phyloP scores from a whole-genome alignment of 1,140 invertebrate genomes.

The Yoshiicerus persimilis region DNA sequence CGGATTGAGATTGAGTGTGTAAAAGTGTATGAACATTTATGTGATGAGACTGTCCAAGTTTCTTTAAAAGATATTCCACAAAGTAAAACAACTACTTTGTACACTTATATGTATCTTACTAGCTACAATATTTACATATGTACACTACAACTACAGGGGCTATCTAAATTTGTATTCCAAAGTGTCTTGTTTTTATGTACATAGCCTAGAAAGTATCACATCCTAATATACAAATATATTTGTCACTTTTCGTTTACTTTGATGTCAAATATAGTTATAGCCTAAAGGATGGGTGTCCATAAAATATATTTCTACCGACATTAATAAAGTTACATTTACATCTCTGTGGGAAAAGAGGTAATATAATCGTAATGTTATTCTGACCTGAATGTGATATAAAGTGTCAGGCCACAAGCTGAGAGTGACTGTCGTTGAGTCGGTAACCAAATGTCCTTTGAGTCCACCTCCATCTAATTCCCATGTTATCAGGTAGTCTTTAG shows the following conservation, averaged over 20 bases:
- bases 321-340: no score
- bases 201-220: background rate
- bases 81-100: background rate
- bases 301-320: no score
- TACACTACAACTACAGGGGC: background rate
- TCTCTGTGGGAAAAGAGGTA: background rate
- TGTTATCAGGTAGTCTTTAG: slow-evolving; percentile 69
- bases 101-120: background rate
- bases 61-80: background rate
- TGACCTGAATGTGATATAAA: slow-evolving; percentile 74
- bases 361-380: background rate
- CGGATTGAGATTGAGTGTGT: slow-evolving; percentile 19
- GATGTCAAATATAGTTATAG: background rate
- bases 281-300: no score
- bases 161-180: background rate
- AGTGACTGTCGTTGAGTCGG: slow-evolving; percentile 73
- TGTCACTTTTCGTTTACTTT: background rate
- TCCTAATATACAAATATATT: background rate
- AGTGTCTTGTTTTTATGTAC: background rate
- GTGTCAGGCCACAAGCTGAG: slow-evolving; percentile 77
- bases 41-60: slow-evolving; percentile 4
- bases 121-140: background rate
- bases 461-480: slow-evolving; percentile 81
- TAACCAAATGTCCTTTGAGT: slow-evolving; percentile 79
- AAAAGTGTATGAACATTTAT: slow-evolving; percentile 25